Conservation (phyloP, 2,888 invertebrate species). For the Odontocerum albicorne region DNA sequence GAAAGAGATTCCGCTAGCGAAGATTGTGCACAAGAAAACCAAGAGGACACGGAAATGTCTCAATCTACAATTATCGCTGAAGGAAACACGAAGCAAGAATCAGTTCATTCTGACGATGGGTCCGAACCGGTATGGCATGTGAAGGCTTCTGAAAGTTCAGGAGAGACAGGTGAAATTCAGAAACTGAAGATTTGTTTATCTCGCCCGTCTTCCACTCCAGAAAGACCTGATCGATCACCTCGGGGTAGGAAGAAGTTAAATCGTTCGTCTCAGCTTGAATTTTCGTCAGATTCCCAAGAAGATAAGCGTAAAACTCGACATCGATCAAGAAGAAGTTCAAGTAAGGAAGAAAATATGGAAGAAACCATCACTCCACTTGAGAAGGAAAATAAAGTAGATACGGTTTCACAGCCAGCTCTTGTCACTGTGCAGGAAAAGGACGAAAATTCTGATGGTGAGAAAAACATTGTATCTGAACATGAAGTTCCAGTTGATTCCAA, state of each 20-base stretch:
- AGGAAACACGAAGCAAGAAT: neutral
- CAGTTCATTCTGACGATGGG: conserved; percentile 22
- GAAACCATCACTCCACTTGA: neutral
- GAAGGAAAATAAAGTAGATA: neutral
- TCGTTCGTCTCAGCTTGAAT: conserved; percentile 55
- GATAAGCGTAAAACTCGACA: conserved; percentile 47
- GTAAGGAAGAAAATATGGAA: conserved; percentile 15
- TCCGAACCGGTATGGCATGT: conserved; percentile 59
- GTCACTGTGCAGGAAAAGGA: too few species aligned
- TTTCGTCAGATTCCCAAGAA: conserved; percentile 50
- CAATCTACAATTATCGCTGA: neutral
- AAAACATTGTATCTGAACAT: too few species aligned
- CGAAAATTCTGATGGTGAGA: too few species aligned
- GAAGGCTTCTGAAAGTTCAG: conserved; percentile 52
- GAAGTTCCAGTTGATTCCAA: too few species aligned
- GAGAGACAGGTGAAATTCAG: conserved; percentile 61
- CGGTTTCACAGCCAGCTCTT: too few species aligned
- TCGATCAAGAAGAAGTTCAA: conserved; percentile 27
- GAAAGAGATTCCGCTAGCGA: conserved; percentile 57
- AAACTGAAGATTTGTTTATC: conserved; percentile 66
- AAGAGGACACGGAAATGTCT: conserved; percentile 21
- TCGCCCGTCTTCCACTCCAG: conserved; percentile 58
- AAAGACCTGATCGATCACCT: conserved; percentile 55
- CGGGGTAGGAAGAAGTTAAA: conserved; percentile 56
- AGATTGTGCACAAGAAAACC: conserved; percentile 40